These are phyloP conservation scores for Sarcoramphus papa DNA, from an alignment of 2,797 vertebrate genomes.

Conservation along the genomic window DNA sequence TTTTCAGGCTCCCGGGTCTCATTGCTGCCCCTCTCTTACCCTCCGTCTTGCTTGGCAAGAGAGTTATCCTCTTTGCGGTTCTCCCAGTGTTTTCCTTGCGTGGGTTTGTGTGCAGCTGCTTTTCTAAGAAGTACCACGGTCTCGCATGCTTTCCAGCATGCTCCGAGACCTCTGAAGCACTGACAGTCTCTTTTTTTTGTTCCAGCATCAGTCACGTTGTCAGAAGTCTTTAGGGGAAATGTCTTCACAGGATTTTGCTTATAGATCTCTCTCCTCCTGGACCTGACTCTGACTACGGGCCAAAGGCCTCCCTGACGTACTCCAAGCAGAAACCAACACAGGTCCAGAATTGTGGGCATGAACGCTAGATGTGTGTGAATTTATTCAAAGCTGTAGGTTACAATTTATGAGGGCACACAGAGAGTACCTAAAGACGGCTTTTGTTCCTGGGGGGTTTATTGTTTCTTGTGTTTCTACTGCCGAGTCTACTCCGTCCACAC, in stretches of 20 bases:
- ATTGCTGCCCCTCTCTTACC: too few species aligned
- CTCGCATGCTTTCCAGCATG: accelerated
- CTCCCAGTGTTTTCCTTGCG: not conserved
- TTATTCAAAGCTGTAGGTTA: not conserved
- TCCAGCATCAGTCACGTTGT: not conserved
- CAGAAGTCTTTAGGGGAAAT: not conserved
- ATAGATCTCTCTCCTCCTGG: not conserved
- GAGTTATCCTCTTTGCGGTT: not conserved
- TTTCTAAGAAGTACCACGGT: accelerated
- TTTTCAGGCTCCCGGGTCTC: not conserved
- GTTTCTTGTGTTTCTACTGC: not conserved
- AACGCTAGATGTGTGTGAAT: not conserved
- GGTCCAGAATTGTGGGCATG: not conserved
- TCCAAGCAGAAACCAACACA: not conserved
- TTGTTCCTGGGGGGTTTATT: not conserved
- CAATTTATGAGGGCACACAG: not conserved
- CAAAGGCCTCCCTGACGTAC: not conserved
- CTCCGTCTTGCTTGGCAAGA: not conserved
- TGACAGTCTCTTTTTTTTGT: not conserved
- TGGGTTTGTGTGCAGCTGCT: not conserved
- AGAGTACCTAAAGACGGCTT: not conserved
- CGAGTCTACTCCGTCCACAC: not conserved
- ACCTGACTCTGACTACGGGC: accelerated
- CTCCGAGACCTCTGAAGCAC: not conserved
- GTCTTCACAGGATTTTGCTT: not conserved